phyloP scores from a whole-genome alignment of 2,113 vertebrate genomes.

The Archilochus colubris region DNA sequence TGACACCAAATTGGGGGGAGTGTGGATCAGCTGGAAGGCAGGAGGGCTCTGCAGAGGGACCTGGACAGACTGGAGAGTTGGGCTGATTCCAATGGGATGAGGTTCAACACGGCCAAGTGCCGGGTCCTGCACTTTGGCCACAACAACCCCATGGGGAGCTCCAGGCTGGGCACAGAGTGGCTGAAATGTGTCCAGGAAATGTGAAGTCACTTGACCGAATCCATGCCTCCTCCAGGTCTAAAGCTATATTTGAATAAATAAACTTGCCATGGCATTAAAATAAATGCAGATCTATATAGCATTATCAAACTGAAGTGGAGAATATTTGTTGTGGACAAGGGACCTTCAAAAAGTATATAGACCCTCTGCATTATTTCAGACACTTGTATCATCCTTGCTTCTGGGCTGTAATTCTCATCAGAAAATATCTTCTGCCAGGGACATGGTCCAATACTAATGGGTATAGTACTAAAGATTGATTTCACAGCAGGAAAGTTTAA shows the following conservation, averaged over 20 bases:
- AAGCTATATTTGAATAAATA: not conserved
- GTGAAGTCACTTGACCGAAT: not conserved
- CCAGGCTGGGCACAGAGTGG: too few species aligned
- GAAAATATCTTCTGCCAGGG: not conserved
- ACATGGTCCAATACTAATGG: rapidly evolving
- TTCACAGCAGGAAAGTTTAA: not conserved
- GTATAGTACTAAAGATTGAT: not conserved
- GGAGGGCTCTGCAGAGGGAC: too few species aligned
- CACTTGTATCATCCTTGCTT: not conserved
- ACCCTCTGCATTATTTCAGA: not conserved
- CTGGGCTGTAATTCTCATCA: not conserved
- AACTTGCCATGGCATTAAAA: not conserved
- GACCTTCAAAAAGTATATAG: not conserved
- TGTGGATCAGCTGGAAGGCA: too few species aligned
- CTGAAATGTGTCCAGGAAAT: not conserved
- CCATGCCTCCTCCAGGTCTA: not conserved
- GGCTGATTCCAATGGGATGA: too few species aligned
- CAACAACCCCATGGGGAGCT: too few species aligned
- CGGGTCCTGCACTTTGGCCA: too few species aligned
- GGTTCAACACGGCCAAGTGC: too few species aligned
- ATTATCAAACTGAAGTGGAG: not conserved
- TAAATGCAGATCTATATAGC: not conserved
- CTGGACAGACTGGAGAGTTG: too few species aligned
- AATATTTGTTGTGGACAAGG: not conserved
- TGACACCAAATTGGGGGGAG: too few species aligned